Conservation (phyloP, 2,797 vertebrate genomes). For the Pseudocheirus occidentalis region DNA sequence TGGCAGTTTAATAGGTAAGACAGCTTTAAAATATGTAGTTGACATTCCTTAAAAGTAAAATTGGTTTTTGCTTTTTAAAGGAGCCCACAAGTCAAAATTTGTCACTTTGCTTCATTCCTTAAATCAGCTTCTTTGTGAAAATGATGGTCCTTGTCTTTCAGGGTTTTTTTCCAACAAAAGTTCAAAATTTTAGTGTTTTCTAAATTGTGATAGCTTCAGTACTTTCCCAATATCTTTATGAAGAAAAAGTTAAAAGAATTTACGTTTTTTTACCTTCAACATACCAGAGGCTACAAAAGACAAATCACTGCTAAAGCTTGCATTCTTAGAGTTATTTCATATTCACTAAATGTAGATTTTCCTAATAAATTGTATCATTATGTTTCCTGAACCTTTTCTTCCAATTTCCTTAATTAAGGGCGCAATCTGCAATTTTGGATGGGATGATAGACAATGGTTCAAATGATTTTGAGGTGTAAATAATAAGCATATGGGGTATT, state of each 20-base stretch:
- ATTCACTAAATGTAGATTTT: neutral
- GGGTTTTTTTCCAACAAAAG: slow-evolving; percentile 28
- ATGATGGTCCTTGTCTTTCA: neutral
- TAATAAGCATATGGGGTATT: neutral
- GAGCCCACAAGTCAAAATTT: slow-evolving; percentile 39
- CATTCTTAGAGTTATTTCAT: neutral
- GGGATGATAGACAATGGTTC: neutral
- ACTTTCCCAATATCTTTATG: neutral
- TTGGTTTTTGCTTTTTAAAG: slow-evolving; percentile 56
- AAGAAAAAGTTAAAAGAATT: neutral
- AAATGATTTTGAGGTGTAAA: neutral
- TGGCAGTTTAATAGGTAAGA: slow-evolving; percentile 58
- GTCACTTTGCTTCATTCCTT: slow-evolving; percentile 39
- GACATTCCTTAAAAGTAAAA: slow-evolving; percentile 54
- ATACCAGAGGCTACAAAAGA: neutral
- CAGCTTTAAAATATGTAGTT: slow-evolving; percentile 57
- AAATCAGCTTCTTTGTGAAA: slow-evolving; percentile 55
- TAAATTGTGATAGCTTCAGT: slow-evolving; percentile 21
- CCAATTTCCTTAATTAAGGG: neutral
- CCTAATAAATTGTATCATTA: neutral
- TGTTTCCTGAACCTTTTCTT: neutral
- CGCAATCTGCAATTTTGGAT: neutral
- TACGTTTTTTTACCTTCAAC: neutral
- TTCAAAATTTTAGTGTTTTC: neutral
- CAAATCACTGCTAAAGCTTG: slow-evolving; percentile 1